phyloP scores from a whole-genome alignment of 2,888 invertebrate genomes.

The Timema podura region DNA sequence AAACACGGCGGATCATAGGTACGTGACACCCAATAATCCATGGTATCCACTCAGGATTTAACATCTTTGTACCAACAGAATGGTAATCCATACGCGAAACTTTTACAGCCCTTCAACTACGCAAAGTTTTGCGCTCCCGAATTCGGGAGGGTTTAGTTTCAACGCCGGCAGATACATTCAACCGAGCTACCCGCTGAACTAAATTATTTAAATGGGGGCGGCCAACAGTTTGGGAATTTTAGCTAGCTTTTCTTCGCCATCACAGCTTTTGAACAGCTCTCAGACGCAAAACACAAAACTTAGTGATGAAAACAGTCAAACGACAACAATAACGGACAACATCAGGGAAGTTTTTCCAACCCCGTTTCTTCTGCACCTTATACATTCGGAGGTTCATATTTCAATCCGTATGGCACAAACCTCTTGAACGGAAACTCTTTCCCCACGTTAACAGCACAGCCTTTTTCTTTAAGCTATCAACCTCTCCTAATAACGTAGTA shows the following conservation, averaged over 20 bases:
- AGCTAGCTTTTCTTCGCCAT: too few relatives aligned
- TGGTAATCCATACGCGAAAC: background rate
- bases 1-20: too few relatives aligned
- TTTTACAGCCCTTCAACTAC: background rate
- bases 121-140: background rate
- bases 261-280: background rate
- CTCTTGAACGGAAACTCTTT: conserved; percentile 11
- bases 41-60: background rate
- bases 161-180: conserved; percentile 7
- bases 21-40: background rate
- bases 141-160: background rate
- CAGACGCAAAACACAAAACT: background rate
- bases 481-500: background rate
- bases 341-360: background rate
- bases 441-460: background rate
- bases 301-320: background rate
- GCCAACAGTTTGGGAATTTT: too few relatives aligned
- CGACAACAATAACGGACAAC: background rate
- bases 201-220: background rate
- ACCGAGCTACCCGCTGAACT: background rate
- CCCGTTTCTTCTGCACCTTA: background rate
- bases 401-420: background rate
- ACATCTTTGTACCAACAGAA: background rate
- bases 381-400: background rate
- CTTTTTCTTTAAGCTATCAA: background rate